phyloP scores from a whole-genome alignment of 1,140 invertebrate genomes.

The Euwallacea similis region DNA sequence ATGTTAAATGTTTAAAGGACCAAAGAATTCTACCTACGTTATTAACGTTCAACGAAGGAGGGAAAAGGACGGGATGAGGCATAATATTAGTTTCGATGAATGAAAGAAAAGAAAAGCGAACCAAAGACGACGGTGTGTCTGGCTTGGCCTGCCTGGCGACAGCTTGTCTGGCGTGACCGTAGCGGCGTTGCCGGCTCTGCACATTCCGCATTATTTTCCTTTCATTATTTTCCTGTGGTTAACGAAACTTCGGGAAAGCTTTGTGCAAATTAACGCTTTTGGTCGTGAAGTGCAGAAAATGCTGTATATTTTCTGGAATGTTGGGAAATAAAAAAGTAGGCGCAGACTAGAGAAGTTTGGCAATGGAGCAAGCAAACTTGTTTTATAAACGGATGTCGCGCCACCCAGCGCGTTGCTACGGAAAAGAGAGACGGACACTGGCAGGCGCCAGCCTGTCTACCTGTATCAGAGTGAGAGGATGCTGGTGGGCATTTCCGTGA shows the following conservation, averaged over 20 bases:
- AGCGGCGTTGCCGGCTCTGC: conserved; percentile 67
- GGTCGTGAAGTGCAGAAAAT: not conserved
- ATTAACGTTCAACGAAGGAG: conserved; percentile 1
- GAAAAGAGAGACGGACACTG: conserved; percentile 38
- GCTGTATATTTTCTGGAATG: conserved; percentile 1
- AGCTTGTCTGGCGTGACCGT: conserved; percentile 83
- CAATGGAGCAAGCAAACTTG: conserved; percentile 64
- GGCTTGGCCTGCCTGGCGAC: conserved; percentile 74
- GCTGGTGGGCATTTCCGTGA: conserved; percentile 18
- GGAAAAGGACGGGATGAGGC: conserved; percentile 34
- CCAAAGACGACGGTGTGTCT: conserved; percentile 73
- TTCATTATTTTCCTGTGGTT: no score
- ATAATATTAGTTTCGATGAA: conserved; percentile 42
- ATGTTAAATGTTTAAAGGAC: not conserved
- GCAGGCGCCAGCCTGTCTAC: conserved; percentile 26
- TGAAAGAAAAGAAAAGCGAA: conserved; percentile 48
- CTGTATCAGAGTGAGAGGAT: conserved; percentile 25
- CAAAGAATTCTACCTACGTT: conserved; percentile 11
- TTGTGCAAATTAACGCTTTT: not conserved
- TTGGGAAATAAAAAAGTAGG: conserved; percentile 31
- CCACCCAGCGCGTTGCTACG: conserved; percentile 45
- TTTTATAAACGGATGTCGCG: conserved; percentile 67
- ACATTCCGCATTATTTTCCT: conserved; percentile 51
- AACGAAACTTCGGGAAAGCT: no score
- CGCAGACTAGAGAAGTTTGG: conserved; percentile 42